Base-by-base conservation (phyloP, 53 echinoderm and acorn worm genomes). In the Astropecten irregularis region DNA sequence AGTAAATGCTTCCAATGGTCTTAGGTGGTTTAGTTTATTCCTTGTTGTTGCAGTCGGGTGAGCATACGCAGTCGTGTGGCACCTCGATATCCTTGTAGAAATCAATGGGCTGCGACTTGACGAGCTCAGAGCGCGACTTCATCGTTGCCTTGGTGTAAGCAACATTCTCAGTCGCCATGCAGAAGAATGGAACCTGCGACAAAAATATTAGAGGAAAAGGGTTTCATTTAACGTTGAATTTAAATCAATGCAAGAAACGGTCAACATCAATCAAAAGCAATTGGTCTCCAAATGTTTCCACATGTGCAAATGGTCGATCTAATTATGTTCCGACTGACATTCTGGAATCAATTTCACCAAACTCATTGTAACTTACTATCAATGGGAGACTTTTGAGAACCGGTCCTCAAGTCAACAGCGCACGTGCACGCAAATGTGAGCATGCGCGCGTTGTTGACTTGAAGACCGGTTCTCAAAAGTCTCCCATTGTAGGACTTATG, bases 11-110 rank as follows among this genome's bases (percentile, higher is more conserved):
- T 79, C 61, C 32, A 9, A 30, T 4, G 34, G 61, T 28, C 27
- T 5, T 22, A 1, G 21, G 36, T 10, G 44, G 9, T 11, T 15
- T 38, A 15, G 15, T 58, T 36, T 34, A 79, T 62, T 9, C 9
- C 34, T 72, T 57, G 52, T 1, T 58, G 57, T 55, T 50, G 61
- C 72, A 85, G 23, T 60, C 26, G 25, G 49, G 31, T 34, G 23
- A 22, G 62, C 85, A 85, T 49, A 33, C 27, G 64, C 85, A 85
- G 14, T 59, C 73, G 34, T 85, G 72, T 27, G 85, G 85, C 33
- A 85, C 55, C 52, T 85, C 85, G 30, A 85, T 71, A 16, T 85
- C 85, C 7, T 63, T 58, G 72, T 60, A 49, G 33, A 85, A 25
- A 73, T 85, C 85, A 48, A 62, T 27, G 4, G 73, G 71, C 73